These are phyloP conservation scores for Ptilorrhoa leucosticta DNA, from an alignment of 2,113 vertebrate genomes.

Conservation along the genomic window DNA sequence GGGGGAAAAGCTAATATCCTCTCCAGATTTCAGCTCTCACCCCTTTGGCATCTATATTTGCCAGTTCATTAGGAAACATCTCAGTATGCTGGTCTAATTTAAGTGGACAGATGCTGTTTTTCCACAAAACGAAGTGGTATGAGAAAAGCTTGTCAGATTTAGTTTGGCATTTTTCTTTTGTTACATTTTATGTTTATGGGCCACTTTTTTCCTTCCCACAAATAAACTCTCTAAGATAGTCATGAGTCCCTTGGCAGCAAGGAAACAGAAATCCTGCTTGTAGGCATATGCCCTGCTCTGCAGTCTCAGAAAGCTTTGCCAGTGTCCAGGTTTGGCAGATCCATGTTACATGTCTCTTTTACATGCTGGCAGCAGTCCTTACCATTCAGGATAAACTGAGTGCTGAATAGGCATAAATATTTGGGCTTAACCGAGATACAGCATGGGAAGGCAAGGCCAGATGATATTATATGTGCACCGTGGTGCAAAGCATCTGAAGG, in stretches of 20 bases:
- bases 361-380: neutral
- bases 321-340: neutral
- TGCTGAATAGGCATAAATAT: neutral
- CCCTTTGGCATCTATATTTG: slow-evolving; percentile 47
- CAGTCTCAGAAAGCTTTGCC: neutral
- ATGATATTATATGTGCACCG: neutral
- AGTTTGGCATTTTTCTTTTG: slow-evolving; percentile 33
- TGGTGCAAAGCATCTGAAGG: neutral
- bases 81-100: slow-evolving; percentile 17
- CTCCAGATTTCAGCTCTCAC: slow-evolving; percentile 41
- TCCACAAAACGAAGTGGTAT: slow-evolving; percentile 29
- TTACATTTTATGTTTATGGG: slow-evolving; percentile 33
- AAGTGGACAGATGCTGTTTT: slow-evolving; percentile 26
- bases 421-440: neutral
- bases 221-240: neutral
- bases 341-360: neutral
- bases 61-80: slow-evolving; percentile 62
- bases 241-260: neutral
- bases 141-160: slow-evolving; percentile 32
- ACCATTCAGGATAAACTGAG: neutral
- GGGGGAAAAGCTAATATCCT: slow-evolving; percentile 30
- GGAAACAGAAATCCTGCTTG: neutral
- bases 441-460: neutral
- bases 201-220: neutral
- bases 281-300: neutral